Percentiles rank a stretch among this genome's conserved stretches.
Conservation (phyloP, 2,888 invertebrate species). For the Entomobrya proxima region DNA sequence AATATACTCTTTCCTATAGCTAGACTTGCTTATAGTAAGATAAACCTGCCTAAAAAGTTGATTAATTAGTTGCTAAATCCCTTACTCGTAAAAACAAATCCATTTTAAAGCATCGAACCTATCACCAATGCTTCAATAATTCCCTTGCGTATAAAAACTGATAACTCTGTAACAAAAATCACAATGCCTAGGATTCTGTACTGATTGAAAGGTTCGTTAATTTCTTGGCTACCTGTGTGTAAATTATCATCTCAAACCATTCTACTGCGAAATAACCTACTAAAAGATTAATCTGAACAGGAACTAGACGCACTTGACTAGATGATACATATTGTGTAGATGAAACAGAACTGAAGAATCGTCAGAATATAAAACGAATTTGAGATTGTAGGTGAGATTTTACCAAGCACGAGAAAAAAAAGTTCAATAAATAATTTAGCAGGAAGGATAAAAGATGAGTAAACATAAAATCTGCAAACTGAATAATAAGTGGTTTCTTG, state of each 20-base stretch:
- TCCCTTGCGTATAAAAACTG: neutral
- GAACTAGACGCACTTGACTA: slow-evolving; percentile 54
- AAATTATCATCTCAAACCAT: neutral
- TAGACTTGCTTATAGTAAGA: no score
- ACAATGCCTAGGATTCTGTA: neutral
- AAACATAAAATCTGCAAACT: no score
- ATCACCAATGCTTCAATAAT: no score
- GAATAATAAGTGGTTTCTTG: neutral
- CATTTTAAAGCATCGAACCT: no score
- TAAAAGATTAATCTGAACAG: slow-evolving; percentile 5
- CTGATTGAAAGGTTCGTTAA: neutral
- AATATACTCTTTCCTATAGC: slow-evolving; percentile 26
- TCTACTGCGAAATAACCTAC: neutral
- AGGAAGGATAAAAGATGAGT: no score
- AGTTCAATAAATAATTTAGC: no score
- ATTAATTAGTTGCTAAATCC: no score
- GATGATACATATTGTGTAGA: slow-evolving; percentile 11
- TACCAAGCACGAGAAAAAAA: no score
- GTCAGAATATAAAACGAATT: neutral
- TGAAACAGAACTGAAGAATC: neutral
- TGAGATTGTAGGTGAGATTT: neutral
- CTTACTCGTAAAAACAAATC: no score
- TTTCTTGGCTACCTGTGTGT: neutral
- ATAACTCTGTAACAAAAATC: neutral
- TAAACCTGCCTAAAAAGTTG: no score